Evolutionary conservation across 2,797 vertebrate genomes (phyloP).

Genomic region (Morus bassanus): DNA sequence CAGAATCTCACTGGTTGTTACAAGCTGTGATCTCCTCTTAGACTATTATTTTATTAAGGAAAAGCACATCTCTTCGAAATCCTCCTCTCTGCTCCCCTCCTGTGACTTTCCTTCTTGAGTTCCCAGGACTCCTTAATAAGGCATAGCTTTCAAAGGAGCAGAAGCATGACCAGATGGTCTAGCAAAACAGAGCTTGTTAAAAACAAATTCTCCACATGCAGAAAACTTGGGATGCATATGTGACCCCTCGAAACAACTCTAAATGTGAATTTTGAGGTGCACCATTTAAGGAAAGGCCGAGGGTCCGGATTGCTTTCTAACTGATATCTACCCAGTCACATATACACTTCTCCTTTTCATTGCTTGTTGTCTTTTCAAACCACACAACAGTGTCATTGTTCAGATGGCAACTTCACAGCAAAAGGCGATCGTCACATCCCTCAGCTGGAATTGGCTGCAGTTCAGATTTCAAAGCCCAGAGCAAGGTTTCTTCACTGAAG

Average conservation of each 20-base stretch:
- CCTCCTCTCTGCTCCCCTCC: not conserved
- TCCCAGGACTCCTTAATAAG: slow-evolving; percentile 18
- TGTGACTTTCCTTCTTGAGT: not conserved
- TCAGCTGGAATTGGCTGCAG: slow-evolving; percentile 12
- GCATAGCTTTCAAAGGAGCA: slow-evolving; percentile 19
- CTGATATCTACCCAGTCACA: not conserved
- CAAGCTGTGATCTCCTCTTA: slow-evolving; percentile 25
- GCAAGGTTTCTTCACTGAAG: slow-evolving; percentile 25
- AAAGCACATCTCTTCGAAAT: not conserved
- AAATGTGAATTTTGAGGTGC: not conserved
- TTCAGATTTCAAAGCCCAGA: slow-evolving; percentile 41
- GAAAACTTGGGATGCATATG: not conserved
- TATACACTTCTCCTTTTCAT: not conserved
- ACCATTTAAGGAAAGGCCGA: not conserved
- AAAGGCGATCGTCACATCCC: not conserved
- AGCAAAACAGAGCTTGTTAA: not conserved
- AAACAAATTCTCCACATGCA: not conserved
- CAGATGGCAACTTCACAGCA: not conserved
- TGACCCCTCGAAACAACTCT: not conserved
- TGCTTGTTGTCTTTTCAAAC: not conserved
- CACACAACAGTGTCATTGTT: slow-evolving; percentile 51
- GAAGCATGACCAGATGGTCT: not conserved
- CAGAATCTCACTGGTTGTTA: not conserved
- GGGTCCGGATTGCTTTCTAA: not conserved
- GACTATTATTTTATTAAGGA: not conserved